Conservation (phyloP, 23 tunicate species). For the Diplosoma virens region DNA sequence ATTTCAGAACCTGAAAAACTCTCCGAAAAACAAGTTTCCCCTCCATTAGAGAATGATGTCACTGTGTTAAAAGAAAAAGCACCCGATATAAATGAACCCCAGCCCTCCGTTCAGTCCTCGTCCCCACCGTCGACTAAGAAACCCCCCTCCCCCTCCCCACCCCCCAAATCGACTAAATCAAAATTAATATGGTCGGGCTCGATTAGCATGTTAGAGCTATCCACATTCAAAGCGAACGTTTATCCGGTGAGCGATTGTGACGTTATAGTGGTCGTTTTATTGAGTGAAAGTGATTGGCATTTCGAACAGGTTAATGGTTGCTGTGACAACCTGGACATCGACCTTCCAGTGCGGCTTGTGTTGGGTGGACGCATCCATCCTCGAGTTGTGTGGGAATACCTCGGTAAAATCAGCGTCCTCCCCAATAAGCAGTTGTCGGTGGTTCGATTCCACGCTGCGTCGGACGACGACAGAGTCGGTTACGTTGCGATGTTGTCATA, state of each 20-base stretch:
- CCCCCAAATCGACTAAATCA: conserved; percentile 1
- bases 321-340: conserved; percentile 55
- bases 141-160: neutral
- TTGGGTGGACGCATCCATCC: conserved; percentile 89
- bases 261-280: too few relatives aligned
- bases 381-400: conserved; percentile 86
- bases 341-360: conserved; percentile 56
- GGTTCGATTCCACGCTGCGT: conserved; percentile 75
- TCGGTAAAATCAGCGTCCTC: conserved; percentile 50
- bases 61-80: neutral
- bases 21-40: neutral
- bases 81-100: neutral
- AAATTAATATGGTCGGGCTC: conserved; percentile 70
- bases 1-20: conserved; percentile 1
- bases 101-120: neutral
- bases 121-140: neutral
- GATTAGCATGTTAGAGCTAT: conserved; percentile 81
- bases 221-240: conserved; percentile 76
- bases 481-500: conserved; percentile 84
- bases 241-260: conserved; percentile 58
- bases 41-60: neutral
- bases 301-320: conserved; percentile 36
- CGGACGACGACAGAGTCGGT: conserved; percentile 82
- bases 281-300: neutral
- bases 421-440: conserved; percentile 71